Evolutionary conservation across 1,140 invertebrate genomes (phyloP).

Genomic region (Brachionus koreanus): DNA sequence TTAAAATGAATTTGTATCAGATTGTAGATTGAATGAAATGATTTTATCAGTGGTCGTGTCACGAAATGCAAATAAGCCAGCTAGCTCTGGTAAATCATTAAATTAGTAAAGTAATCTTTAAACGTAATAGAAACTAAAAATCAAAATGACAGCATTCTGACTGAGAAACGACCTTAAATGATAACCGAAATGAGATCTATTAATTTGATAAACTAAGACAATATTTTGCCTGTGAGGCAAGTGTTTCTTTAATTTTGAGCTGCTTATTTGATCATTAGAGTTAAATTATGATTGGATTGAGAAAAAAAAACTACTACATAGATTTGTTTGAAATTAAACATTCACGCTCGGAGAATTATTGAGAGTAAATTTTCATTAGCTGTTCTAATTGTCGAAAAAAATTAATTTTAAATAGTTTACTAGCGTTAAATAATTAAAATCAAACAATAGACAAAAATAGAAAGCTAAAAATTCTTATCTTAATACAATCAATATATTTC

Average conservation of each 20-base stretch:
- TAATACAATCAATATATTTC: neutral
- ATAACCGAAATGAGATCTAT: neutral
- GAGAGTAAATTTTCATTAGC: neutral
- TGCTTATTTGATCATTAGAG: neutral
- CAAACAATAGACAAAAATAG: neutral
- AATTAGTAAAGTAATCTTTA: too few relatives aligned
- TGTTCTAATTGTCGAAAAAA: neutral
- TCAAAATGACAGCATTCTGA: neutral
- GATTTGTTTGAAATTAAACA: neutral
- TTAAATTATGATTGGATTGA: neutral
- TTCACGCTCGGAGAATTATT: neutral
- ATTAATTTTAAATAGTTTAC: neutral
- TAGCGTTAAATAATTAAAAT: neutral
- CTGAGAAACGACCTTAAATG: too few relatives aligned
- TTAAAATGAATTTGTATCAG: neutral
- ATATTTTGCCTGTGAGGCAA: neutral
- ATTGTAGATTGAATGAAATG: too few relatives aligned
- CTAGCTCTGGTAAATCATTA: too few relatives aligned
- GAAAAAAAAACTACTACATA: neutral
- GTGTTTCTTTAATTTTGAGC: neutral
- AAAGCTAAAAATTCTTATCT: neutral
- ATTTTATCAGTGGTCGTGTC: too few relatives aligned
- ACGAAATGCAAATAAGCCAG: too few relatives aligned
- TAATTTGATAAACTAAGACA: neutral
- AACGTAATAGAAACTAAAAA: neutral